Conservation (phyloP, 1,140 invertebrate genomes). For the Mactra quadrangularis region DNA sequence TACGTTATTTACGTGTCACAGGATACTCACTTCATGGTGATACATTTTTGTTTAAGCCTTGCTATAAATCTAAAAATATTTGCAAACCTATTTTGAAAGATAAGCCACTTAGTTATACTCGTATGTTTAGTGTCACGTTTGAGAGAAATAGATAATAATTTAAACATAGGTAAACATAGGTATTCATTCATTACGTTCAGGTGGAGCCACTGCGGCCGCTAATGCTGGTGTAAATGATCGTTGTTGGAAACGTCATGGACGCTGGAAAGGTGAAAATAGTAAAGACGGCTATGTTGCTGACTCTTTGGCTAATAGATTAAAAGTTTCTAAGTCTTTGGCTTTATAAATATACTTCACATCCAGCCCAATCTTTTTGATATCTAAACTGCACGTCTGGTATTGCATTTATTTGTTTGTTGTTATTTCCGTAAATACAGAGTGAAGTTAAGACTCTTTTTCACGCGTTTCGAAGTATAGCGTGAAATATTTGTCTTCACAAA, state of each 20-base stretch:
- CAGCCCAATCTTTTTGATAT: too few species aligned
- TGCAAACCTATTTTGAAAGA: conserved; percentile 55
- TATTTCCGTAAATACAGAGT: too few species aligned
- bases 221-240: conserved; percentile 46
- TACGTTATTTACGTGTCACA: conserved; percentile 52
- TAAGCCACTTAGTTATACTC: conserved; percentile 61
- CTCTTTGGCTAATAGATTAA: conserved; percentile 35
- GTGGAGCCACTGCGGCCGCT: conserved; percentile 45
- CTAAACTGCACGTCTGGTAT: too few species aligned
- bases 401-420: too few species aligned
- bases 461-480: too few species aligned
- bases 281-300: conserved; percentile 60
- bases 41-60: conserved; percentile 61
- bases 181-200: conserved; percentile 58
- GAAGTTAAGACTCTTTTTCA: too few species aligned
- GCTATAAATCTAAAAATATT: conserved; percentile 44
- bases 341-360: too few species aligned
- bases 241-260: conserved; percentile 54
- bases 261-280: conserved; percentile 50
- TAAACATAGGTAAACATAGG: conserved; percentile 38
- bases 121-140: conserved; percentile 37
- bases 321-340: conserved; percentile 23
- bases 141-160: conserved; percentile 37
- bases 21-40: neutral
- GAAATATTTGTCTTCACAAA: too few species aligned